Evolutionary conservation across 2,888 invertebrate species (phyloP).

Genomic region (Trichogramma dendrolimi): DNA sequence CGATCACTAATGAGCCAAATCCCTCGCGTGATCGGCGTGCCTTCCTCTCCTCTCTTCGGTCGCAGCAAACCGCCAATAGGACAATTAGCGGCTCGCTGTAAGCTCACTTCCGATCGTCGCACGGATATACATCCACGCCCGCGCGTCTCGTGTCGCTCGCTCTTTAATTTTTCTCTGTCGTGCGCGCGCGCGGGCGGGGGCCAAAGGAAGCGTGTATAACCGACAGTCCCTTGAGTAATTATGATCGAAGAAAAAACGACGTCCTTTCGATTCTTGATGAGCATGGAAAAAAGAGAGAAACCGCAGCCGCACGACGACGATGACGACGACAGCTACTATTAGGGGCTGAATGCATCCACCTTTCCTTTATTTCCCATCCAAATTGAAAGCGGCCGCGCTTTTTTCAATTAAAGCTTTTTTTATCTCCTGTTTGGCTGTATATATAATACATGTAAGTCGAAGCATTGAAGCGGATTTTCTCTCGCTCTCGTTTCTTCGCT

Average conservation of each 20-base stretch:
- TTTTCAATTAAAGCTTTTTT: slow-evolving; percentile 21
- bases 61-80: slow-evolving; percentile 12
- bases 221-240: slow-evolving; percentile 18
- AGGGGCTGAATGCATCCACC: too few species aligned
- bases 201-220: slow-evolving; percentile 10
- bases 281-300: slow-evolving; percentile 14
- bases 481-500: too few species aligned
- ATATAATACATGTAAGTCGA: too few species aligned
- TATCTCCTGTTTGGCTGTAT: neutral
- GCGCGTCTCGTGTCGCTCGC: neutral
- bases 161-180: neutral
- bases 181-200: too few species aligned
- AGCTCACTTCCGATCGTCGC: too few species aligned
- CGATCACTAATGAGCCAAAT: slow-evolving; percentile 28
- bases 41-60: slow-evolving; percentile 6
- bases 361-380: too few species aligned
- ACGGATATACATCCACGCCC: too few species aligned
- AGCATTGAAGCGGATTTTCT: too few species aligned
- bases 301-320: too few species aligned
- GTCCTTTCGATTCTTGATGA: slow-evolving; percentile 19
- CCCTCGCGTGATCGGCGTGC: slow-evolving; percentile 21
- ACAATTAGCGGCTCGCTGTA: slow-evolving; percentile 19
- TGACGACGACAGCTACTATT: too few species aligned
- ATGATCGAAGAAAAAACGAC: slow-evolving; percentile 19
- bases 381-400: slow-evolving; percentile 1